phyloP scores from a whole-genome alignment of 2,888 invertebrate species.

The Scaptomyza polygonia region DNA sequence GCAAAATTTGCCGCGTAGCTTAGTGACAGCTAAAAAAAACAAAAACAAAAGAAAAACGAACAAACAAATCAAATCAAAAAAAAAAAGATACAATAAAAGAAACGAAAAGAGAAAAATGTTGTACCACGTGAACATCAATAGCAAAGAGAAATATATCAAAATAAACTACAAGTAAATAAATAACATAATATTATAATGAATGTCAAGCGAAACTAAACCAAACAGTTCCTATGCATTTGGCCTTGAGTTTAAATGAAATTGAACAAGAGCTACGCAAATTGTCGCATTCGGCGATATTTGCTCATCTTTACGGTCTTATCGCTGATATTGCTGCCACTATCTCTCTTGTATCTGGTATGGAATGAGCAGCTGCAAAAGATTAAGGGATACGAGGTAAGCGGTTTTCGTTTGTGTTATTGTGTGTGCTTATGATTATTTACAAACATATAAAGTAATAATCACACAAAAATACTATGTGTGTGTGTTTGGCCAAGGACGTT shows the following conservation, averaged over 20 bases:
- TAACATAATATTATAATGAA: slow-evolving; percentile 10
- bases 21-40: slow-evolving; percentile 8
- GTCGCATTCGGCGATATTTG: slow-evolving; percentile 85
- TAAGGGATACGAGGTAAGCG: slow-evolving; percentile 84
- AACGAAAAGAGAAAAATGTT: slow-evolving; percentile 23
- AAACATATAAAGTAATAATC: neutral
- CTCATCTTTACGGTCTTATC: slow-evolving; percentile 84
- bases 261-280: slow-evolving; percentile 81
- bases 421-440: slow-evolving; percentile 44
- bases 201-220: slow-evolving; percentile 23
- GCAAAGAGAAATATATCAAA: slow-evolving; percentile 34
- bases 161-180: slow-evolving; percentile 22
- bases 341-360: slow-evolving; percentile 83
- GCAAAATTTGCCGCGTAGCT: slow-evolving; percentile 59
- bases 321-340: slow-evolving; percentile 83
- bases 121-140: slow-evolving; percentile 39
- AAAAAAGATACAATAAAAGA: neutral
- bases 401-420: neutral
- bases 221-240: slow-evolving; percentile 73
- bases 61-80: neutral
- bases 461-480: slow-evolving; percentile 7
- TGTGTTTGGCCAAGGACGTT: slow-evolving; percentile 47
- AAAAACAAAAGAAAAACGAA: slow-evolving; percentile 4
- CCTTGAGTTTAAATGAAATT: slow-evolving; percentile 83
- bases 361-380: slow-evolving; percentile 84